phyloP scores from a whole-genome alignment of 2,797 vertebrate genomes.

The Phrynocephalus vlangalii region DNA sequence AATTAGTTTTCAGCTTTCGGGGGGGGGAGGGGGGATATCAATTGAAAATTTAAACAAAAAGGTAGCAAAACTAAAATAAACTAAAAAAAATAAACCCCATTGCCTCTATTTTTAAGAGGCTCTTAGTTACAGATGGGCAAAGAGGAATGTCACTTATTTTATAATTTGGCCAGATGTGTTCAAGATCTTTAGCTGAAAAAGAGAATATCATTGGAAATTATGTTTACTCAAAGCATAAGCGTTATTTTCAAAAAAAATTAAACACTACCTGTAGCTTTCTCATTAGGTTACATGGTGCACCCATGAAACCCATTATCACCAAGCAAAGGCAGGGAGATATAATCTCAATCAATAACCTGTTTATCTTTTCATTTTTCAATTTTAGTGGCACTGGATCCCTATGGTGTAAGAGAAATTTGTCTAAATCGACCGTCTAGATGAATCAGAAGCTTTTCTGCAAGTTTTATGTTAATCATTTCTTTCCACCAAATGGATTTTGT shows the following conservation, averaged over 20 bases:
- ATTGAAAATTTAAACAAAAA: background rate
- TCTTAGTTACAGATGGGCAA: background rate
- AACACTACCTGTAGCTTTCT: background rate
- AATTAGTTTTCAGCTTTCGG: background rate
- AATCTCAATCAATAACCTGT: conserved; percentile 41
- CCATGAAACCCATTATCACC: conserved; percentile 36
- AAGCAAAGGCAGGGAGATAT: conserved; percentile 39
- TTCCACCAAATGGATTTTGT: conserved; percentile 34
- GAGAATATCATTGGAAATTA: background rate
- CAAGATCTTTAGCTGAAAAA: no score
- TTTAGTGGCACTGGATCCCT: conserved; percentile 34
- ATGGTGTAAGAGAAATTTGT: conserved; percentile 25
- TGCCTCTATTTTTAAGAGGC: background rate
- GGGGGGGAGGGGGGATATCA: background rate
- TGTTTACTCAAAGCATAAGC: conserved; percentile 20
- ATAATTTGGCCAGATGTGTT: background rate
- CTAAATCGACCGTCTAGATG: conserved; percentile 26
- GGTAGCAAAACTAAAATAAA: background rate
- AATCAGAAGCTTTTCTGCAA: conserved; percentile 10
- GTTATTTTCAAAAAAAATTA: conserved; percentile 40
- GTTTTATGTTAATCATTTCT: conserved; percentile 39
- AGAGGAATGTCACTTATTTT: background rate
- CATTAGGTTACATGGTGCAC: conserved; percentile 37
- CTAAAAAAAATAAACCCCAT: background rate
- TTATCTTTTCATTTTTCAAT: conserved; percentile 47